Percentiles rank a stretch among this genome's conserved stretches.
phyloP scores from a whole-genome alignment of 2,113 vertebrate genomes.

The cat (Felis catus) region F.catus_Fca126_mat1.0 CM031424.1:11340001-11340500 shows the following conservation, averaged over 20 bases:
- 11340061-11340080: not conserved
- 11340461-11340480: not conserved
- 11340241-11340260: not conserved
- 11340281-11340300: not conserved
- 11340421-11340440: not conserved
- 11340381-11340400: not conserved
- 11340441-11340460: not conserved
- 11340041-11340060: not conserved
- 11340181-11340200: not conserved
- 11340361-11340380: not conserved
- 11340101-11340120: not conserved
- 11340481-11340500: not conserved
- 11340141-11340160: not conserved
- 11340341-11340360: not conserved
- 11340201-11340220: not conserved
- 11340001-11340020: not conserved
- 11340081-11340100: rapidly evolving
- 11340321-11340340: not conserved
- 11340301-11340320: not conserved
- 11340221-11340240: not conserved
- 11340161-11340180: not conserved
- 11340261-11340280: not conserved
- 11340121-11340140: not conserved
- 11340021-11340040: not conserved
- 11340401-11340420: not conserved